A percentile compares a stretch with the other conserved stretches of the same genome.
Conservation (phyloP, 2,113 vertebrate species). For the Chauna torquata region DNA sequence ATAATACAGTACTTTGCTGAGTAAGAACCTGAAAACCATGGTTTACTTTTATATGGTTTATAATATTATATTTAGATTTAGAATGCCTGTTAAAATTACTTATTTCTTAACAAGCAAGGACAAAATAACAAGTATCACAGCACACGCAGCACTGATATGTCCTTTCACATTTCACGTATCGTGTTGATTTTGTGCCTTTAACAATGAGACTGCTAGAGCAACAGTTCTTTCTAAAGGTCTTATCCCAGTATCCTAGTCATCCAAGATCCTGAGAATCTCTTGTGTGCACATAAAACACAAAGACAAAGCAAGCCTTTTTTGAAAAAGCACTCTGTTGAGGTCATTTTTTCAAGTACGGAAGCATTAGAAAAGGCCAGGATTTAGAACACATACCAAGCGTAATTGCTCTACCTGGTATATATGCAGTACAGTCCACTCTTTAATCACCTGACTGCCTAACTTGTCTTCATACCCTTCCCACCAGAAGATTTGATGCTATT, state of each 20-base stretch:
- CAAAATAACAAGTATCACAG: not conserved
- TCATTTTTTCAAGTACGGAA: not conserved
- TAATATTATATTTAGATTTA: not conserved
- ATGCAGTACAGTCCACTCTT: not conserved
- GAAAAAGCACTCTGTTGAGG: not conserved
- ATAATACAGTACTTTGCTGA: not conserved
- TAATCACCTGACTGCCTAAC: not conserved
- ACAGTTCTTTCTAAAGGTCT: not conserved
- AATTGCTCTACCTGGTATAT: rapidly evolving
- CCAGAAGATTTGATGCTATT: not conserved
- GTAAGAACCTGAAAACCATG: not conserved
- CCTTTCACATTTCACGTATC: not conserved
- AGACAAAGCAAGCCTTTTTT: not conserved
- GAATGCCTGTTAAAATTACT: not conserved
- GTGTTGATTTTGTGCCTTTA: not conserved
- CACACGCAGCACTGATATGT: not conserved
- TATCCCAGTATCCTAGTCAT: not conserved
- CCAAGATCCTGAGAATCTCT: not conserved
- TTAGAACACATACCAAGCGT: not conserved
- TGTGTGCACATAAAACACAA: not conserved
- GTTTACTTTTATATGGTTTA: not conserved
- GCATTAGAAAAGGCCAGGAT: not conserved
- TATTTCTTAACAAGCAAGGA: not conserved
- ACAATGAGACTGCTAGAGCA: not conserved
- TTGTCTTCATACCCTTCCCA: not conserved